A percentile compares a stretch with the other conserved stretches of the same genome.
These are phyloP conservation scores for Bombylius major DNA, from an alignment of 2,888 invertebrate genomes.

Conservation along the genomic window DNA sequence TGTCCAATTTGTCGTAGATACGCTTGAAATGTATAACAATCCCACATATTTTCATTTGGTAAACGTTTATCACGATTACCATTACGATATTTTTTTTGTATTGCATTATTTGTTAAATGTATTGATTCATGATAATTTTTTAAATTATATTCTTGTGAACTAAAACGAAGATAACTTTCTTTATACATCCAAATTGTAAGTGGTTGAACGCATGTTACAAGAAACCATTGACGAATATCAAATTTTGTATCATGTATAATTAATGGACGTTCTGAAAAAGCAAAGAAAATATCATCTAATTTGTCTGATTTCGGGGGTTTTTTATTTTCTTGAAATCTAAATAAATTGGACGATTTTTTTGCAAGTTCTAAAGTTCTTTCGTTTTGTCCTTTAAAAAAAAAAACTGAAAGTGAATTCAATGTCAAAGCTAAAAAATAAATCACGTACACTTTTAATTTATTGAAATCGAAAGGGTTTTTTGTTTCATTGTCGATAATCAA, in stretches of 20 bases:
- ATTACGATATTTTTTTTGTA: constrained; percentile 78
- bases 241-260: constrained; percentile 85
- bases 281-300: neutral
- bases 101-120: constrained; percentile 86
- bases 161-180: constrained; percentile 85
- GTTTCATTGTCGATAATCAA: no score
- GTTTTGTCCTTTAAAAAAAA: no score
- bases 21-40: constrained; percentile 63
- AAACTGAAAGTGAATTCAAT: no score
- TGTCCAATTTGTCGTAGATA: constrained; percentile 56
- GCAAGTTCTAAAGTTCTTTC: no score
- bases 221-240: constrained; percentile 91
- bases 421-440: no score
- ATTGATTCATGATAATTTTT: constrained; percentile 84
- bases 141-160: constrained; percentile 76
- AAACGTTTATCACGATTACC: constrained; percentile 56
- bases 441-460: no score
- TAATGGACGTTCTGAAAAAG: constrained; percentile 63
- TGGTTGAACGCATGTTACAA: constrained; percentile 82
- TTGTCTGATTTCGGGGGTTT: no score
- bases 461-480: no score
- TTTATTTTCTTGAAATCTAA: no score
- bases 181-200: constrained; percentile 87
- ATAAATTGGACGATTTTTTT: no score
- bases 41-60: constrained; percentile 94